Evolutionary conservation across 2,113 vertebrate genomes (phyloP).

Genomic region (Labrus mixtus): DNA sequence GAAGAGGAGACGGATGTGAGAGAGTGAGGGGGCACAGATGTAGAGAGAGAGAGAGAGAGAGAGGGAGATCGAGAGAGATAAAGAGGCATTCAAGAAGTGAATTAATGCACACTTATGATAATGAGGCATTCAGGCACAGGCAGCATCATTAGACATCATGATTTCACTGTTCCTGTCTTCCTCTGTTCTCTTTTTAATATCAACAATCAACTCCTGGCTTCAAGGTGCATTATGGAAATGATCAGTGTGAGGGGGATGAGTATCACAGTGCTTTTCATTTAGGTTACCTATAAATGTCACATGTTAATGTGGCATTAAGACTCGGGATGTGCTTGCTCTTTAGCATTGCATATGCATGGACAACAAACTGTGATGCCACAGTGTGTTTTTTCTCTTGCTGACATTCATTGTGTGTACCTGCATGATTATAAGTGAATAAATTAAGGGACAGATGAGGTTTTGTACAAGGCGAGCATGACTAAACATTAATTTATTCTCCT

Average conservation of each 20-base stretch:
- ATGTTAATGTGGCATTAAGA: conserved; percentile 44
- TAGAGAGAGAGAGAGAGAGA: not conserved
- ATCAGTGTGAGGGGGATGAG: conserved; percentile 21
- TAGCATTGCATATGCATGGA: not conserved
- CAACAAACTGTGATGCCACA: not conserved
- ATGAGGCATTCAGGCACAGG: conserved; percentile 54
- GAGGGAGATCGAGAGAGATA: conserved; percentile 18
- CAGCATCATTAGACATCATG: conserved; percentile 42
- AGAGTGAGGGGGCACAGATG: conserved; percentile 26
- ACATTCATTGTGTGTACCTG: not conserved
- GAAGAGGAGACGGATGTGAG: conserved; percentile 44
- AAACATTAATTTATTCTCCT: not conserved
- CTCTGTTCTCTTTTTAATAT: conserved; percentile 32
- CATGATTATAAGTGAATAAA: not conserved
- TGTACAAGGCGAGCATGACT: not conserved
- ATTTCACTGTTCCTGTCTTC: conserved; percentile 32
- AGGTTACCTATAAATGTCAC: conserved; percentile 39
- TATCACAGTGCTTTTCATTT: conserved; percentile 19
- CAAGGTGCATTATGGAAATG: conserved; percentile 44
- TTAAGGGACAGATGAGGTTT: not conserved
- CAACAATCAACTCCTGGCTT: conserved; percentile 35
- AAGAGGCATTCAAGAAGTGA: conserved; percentile 22
- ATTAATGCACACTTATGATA: conserved; percentile 57
- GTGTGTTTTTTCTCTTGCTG: not conserved
- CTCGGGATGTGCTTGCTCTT: not conserved